Evolutionary conservation across 2,888 invertebrate species (phyloP).

Genomic region (Rhabditophanes sp.): DNA sequence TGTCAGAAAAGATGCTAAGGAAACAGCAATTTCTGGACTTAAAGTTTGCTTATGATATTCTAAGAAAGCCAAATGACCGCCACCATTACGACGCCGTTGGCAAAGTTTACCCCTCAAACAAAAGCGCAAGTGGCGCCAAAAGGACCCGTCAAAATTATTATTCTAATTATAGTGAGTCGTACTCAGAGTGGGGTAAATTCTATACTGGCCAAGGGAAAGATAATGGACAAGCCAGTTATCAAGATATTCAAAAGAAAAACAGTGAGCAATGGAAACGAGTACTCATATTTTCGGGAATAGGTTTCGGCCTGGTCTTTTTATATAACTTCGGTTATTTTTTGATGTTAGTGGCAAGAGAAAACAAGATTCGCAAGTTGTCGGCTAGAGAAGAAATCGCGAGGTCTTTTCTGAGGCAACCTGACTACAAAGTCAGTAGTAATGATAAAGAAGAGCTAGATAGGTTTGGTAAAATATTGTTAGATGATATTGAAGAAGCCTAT

Average conservation of each 20-base stretch:
- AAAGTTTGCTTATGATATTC: constrained; percentile 27
- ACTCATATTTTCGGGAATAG: constrained; percentile 19
- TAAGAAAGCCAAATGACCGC: constrained; percentile 27
- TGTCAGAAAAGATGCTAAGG: too few relatives aligned
- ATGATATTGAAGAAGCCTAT: constrained; percentile 28
- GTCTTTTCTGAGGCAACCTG: constrained; percentile 29
- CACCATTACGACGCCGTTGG: constrained; percentile 5
- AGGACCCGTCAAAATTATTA: too few relatives aligned
- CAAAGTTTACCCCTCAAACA: too few relatives aligned
- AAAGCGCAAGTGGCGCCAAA: too few relatives aligned
- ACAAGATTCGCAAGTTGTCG: constrained; percentile 18
- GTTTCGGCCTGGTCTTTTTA: constrained; percentile 15
- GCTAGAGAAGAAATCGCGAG: constrained; percentile 35
- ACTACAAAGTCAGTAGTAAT: constrained; percentile 13
- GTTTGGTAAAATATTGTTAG: constrained; percentile 20
- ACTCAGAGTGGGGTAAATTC: too few relatives aligned
- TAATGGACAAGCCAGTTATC: too few relatives aligned
- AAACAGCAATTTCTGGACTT: constrained; percentile 27
- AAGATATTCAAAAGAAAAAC: constrained; percentile 10
- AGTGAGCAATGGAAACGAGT: constrained; percentile 19
- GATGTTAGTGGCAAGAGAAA: constrained; percentile 9
- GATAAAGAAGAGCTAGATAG: constrained; percentile 19
- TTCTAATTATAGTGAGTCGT: too few relatives aligned
- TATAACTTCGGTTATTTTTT: constrained; percentile 33
- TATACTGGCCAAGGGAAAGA: too few relatives aligned